Evolutionary conservation across 2,888 invertebrate genomes (phyloP).

Genomic region (Andrena dorsata): DNA sequence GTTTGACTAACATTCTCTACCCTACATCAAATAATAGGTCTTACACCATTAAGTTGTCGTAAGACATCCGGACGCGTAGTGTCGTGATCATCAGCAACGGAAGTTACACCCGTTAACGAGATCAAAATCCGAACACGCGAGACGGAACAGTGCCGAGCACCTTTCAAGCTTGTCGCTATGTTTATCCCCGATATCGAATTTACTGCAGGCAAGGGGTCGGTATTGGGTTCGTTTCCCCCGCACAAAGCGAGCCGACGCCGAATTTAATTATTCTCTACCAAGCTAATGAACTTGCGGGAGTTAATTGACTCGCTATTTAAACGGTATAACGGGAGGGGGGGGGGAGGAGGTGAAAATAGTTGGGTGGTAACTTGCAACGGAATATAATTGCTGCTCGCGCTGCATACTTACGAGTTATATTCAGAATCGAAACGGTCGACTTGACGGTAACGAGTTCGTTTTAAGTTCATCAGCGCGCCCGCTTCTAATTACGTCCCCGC

Average conservation of each 20-base stretch:
- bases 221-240: background rate
- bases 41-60: too few relatives aligned
- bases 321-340: background rate
- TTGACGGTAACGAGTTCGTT: constrained; percentile 34
- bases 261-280: constrained; percentile 39
- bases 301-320: constrained; percentile 42
- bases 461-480: constrained; percentile 42
- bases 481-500: constrained; percentile 40
- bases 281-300: constrained; percentile 42
- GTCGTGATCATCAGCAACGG: too few relatives aligned
- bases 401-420: constrained; percentile 50
- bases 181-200: constrained; percentile 26
- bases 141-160: too few relatives aligned
- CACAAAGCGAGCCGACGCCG: constrained; percentile 18
- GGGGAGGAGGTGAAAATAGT: constrained; percentile 42
- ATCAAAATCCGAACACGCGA: too few relatives aligned
- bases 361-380: constrained; percentile 19
- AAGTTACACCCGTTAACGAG: too few relatives aligned
- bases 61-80: too few relatives aligned
- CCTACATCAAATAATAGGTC: too few relatives aligned
- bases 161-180: background rate
- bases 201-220: background rate
- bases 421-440: constrained; percentile 33
- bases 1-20: too few relatives aligned
- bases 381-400: constrained; percentile 43